phyloP scores from a whole-genome alignment of 2,797 vertebrate genomes.

The Catharus ustulatus region DNA sequence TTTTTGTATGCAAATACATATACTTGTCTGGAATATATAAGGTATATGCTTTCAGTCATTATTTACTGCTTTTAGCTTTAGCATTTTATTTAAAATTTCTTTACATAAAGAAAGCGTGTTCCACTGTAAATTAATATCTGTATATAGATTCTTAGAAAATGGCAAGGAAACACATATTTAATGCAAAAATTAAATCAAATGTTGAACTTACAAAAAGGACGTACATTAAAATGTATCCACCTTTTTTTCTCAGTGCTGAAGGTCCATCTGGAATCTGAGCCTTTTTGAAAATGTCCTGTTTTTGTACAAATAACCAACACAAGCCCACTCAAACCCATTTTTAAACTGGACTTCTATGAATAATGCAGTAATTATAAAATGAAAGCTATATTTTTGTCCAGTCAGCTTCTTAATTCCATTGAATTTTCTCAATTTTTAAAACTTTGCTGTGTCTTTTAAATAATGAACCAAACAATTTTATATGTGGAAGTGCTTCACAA shows the following conservation, averaged over 20 bases:
- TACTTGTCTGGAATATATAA: not conserved
- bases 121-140: not conserved
- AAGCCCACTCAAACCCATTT: not conserved
- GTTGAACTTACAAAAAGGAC: not conserved
- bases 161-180: not conserved
- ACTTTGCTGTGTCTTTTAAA: not conserved
- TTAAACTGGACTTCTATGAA: constrained; percentile 23
- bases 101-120: not conserved
- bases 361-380: not conserved
- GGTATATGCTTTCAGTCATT: not conserved
- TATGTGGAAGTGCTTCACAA: not conserved
- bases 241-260: constrained; percentile 13
- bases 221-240: not conserved
- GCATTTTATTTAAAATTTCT: not conserved
- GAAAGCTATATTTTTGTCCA: not conserved
- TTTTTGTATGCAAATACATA: not conserved
- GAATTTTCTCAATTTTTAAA: not conserved
- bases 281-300: not conserved
- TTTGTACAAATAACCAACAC: constrained; percentile 20
- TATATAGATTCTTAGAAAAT: not conserved
- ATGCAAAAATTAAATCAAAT: constrained; percentile 21
- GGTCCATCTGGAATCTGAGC: not conserved
- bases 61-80: not conserved
- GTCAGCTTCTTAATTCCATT: not conserved
- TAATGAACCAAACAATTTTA: not conserved